phyloP scores from a whole-genome alignment of 2,113 vertebrate genomes.

The Brienomyrus brachyistius region DNA sequence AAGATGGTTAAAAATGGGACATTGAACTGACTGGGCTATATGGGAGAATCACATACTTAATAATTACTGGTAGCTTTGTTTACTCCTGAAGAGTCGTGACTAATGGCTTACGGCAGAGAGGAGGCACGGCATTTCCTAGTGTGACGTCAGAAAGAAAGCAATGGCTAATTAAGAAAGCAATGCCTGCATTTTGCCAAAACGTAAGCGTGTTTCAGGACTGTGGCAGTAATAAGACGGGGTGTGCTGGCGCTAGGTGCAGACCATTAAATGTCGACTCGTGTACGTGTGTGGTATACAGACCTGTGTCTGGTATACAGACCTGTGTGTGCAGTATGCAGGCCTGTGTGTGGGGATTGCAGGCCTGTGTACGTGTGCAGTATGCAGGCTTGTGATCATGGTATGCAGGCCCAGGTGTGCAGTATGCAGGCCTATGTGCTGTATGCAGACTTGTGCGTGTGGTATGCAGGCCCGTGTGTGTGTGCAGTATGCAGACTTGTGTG shows the following conservation, averaged over 20 bases:
- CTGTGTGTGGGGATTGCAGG: too few species aligned
- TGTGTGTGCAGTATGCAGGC: not conserved
- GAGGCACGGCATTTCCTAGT: not conserved
- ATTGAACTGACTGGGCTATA: conserved; percentile 35
- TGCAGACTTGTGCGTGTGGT: not conserved
- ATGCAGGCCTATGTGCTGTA: not conserved
- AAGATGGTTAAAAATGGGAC: conserved; percentile 34
- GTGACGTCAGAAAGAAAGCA: not conserved
- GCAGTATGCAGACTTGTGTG: not conserved
- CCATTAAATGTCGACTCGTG: not conserved
- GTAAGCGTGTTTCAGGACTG: not conserved
- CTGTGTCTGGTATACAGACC: not conserved
- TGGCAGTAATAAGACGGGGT: not conserved
- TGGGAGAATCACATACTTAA: conserved; percentile 26
- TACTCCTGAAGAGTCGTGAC: not conserved
- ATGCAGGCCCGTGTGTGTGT: not conserved
- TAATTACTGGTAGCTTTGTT: not conserved
- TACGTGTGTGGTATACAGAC: not conserved
- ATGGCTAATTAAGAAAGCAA: not conserved
- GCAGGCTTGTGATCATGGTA: not conserved
- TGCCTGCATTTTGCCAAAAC: not conserved
- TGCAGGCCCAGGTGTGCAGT: not conserved
- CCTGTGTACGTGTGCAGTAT: not conserved
- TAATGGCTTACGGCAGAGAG: not conserved
- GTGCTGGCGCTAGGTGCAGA: not conserved